phyloP scores from a whole-genome alignment of 1,140 invertebrate genomes.

The Subanguina moxae region DNA sequence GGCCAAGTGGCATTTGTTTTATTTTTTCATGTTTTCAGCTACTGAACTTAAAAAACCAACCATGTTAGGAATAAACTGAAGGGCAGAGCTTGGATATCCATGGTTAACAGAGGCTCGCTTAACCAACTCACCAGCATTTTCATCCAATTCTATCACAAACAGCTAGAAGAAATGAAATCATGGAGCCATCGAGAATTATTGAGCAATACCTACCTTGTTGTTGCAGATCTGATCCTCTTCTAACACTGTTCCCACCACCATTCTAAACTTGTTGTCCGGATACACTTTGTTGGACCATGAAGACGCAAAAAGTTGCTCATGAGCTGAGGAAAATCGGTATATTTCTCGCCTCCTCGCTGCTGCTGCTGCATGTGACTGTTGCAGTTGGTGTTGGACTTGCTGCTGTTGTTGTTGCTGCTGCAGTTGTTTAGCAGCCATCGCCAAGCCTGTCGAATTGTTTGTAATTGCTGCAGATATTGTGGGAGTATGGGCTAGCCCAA shows the following conservation, averaged over 20 bases:
- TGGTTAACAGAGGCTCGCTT: slow-evolving; percentile 99
- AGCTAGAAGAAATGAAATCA: slow-evolving; percentile 26
- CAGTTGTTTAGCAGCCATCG: too few species aligned
- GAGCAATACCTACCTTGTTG: slow-evolving; percentile 30
- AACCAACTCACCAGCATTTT: slow-evolving; percentile 78
- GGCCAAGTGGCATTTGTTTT: too few species aligned
- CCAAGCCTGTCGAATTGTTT: too few species aligned
- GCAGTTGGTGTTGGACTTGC: not conserved
- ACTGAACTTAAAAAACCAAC: slow-evolving; percentile 15
- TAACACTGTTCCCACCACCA: slow-evolving; percentile 21
- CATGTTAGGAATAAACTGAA: slow-evolving; percentile 29
- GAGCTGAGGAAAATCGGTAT: slow-evolving; percentile 36
- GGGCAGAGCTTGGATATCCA: slow-evolving; percentile 80
- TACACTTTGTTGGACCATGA: slow-evolving; percentile 40
- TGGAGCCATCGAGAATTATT: not conserved
- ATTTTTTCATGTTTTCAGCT: too few species aligned
- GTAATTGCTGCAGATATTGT: too few species aligned
- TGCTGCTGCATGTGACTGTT: too few species aligned
- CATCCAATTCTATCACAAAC: slow-evolving; percentile 70
- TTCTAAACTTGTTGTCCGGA: slow-evolving; percentile 37
- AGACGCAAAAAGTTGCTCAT: slow-evolving; percentile 33
- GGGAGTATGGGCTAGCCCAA: too few species aligned
- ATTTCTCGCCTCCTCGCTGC: slow-evolving; percentile 26
- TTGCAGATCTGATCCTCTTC: slow-evolving; percentile 25
- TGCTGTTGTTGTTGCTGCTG: not conserved